Percentiles rank a stretch among this genome's conserved stretches.
These are phyloP conservation scores for Blastobasis adustella DNA, from an alignment of 2,888 invertebrate species.

Conservation along the genomic window DNA sequence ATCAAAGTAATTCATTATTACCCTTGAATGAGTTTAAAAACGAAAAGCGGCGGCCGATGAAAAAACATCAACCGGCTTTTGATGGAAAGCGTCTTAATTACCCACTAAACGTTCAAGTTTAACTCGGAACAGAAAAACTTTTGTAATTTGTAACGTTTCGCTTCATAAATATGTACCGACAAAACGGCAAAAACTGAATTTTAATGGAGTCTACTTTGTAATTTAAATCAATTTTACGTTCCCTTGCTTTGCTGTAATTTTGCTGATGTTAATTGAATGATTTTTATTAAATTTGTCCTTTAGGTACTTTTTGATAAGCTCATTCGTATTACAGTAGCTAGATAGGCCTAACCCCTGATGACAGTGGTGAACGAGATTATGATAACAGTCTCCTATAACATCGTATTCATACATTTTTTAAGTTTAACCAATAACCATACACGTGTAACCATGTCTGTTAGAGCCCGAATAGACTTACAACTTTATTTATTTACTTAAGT, in stretches of 20 bases:
- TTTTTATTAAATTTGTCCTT: too few species aligned
- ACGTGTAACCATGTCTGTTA: too few species aligned
- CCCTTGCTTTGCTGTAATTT: not conserved
- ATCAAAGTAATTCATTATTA: not conserved
- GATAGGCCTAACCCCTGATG: too few species aligned
- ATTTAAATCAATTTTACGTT: not conserved
- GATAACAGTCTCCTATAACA: too few species aligned
- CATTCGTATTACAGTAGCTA: too few species aligned
- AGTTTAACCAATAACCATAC: too few species aligned
- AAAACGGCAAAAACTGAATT: not conserved
- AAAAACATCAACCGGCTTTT: conserved; percentile 2
- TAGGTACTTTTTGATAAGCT: too few species aligned
- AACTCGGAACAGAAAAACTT: conserved; percentile 1
- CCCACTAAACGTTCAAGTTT: not conserved
- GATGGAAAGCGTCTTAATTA: conserved; percentile 3
- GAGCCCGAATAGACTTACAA: too few species aligned
- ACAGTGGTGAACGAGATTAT: too few species aligned
- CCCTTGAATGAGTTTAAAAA: not conserved
- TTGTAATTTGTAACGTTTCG: not conserved
- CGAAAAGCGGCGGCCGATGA: not conserved
- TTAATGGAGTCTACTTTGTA: not conserved
- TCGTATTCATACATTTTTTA: too few species aligned
- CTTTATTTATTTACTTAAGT: too few species aligned
- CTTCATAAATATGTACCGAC: too few species aligned
- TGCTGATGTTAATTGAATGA: not conserved